A percentile compares a stretch with the other conserved stretches of the same genome.
Evolutionary conservation across 1,140 invertebrate species (phyloP).

Genomic region (Zaprionus nigranus): DNA sequence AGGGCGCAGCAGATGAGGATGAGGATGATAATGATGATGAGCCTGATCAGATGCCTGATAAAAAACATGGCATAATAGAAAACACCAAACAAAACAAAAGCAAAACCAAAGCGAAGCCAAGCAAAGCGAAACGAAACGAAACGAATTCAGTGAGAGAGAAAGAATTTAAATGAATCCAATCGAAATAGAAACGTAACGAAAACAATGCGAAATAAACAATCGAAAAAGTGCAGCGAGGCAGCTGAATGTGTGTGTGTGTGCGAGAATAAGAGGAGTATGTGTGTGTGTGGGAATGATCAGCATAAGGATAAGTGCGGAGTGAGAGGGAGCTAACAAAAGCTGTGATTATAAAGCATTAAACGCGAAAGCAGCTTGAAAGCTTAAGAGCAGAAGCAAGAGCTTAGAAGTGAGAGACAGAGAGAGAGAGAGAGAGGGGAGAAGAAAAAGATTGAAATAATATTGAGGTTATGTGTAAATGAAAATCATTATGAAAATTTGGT

Average conservation of each 20-base stretch:
- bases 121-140: slow-evolving; percentile 24
- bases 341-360: background rate
- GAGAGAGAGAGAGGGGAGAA: too few species aligned
- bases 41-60: slow-evolving; percentile 53
- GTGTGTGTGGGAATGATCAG: background rate
- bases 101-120: slow-evolving; percentile 33
- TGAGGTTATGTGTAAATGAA: too few species aligned
- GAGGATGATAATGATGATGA: slow-evolving; percentile 22
- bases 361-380: background rate
- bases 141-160: slow-evolving; percentile 13
- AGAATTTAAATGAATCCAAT: slow-evolving; percentile 36
- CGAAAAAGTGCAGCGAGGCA: slow-evolving; percentile 46
- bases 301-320: background rate
- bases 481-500: too few species aligned
- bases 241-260: slow-evolving; percentile 11
- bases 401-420: background rate
- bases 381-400: background rate
- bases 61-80: slow-evolving; percentile 40
- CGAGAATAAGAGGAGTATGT: background rate
- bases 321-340: background rate
- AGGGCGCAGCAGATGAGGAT: slow-evolving; percentile 40
- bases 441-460: too few species aligned
- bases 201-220: slow-evolving; percentile 3
- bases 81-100: slow-evolving; percentile 18
- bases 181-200: slow-evolving; percentile 24